Conservation (phyloP, 2,888 invertebrate species). For the Pseudococcus longispinus region DNA sequence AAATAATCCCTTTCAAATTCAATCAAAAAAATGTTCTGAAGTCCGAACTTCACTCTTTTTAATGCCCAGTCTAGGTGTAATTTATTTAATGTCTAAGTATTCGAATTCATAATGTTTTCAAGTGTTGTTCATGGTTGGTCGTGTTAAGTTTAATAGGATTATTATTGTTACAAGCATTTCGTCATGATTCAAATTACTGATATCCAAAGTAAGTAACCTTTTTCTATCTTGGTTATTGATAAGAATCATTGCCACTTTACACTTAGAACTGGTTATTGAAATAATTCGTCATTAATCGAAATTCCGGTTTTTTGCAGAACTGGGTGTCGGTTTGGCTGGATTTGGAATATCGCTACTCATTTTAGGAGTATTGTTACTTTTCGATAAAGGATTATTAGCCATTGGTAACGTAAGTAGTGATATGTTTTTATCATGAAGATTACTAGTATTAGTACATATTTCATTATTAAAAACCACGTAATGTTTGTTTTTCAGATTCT, state of each 20-base stretch:
- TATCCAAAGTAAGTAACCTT: constrained; percentile 75
- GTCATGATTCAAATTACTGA: constrained; percentile 85
- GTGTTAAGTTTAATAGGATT: background rate
- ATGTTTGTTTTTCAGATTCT: constrained; percentile 76
- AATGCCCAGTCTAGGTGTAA: background rate
- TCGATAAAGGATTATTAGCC: constrained; percentile 97
- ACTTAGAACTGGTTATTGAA: constrained; percentile 29
- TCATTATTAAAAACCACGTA: background rate
- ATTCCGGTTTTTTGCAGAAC: constrained; percentile 74
- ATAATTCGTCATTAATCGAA: constrained; percentile 31
- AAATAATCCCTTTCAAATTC: background rate
- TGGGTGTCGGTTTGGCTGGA: constrained; percentile 94
- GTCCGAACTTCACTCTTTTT: background rate
- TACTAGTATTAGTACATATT: background rate
- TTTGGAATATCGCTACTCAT: constrained; percentile 96
- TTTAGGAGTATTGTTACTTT: constrained; percentile 88
- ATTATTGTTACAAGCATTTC: background rate
- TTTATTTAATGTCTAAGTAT: background rate
- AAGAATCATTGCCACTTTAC: background rate
- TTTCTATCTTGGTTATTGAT: background rate
- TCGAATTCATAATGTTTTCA: background rate
- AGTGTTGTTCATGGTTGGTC: background rate
- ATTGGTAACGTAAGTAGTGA: constrained; percentile 92
- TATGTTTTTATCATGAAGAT: background rate
- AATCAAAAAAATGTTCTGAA: background rate